phyloP scores from a whole-genome alignment of 2,113 vertebrate species.

The Acanthisitta chloris region DNA sequence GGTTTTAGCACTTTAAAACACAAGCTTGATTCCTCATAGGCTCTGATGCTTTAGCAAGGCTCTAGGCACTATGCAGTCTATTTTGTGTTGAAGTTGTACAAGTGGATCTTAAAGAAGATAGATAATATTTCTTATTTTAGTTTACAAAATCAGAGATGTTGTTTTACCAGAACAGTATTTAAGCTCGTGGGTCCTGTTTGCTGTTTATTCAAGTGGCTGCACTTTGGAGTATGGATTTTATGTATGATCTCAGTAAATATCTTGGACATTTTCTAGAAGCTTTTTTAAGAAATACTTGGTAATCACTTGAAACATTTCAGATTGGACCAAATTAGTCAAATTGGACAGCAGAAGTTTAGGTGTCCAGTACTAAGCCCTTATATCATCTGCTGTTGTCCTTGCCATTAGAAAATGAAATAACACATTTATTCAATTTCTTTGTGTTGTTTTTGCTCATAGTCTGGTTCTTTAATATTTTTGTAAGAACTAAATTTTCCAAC shows the following conservation, averaged over 20 bases:
- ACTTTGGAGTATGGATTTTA: not conserved
- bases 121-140: not conserved
- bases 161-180: not conserved
- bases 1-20: not conserved
- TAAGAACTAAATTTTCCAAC: not conserved
- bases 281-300: not conserved
- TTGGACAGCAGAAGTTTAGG: not conserved
- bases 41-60: not conserved
- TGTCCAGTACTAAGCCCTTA: not conserved
- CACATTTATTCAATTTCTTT: not conserved
- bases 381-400: not conserved
- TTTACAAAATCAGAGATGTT: not conserved
- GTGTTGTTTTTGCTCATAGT: not conserved
- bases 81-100: not conserved
- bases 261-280: not conserved
- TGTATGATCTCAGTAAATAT: not conserved
- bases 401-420: not conserved
- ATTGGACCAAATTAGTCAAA: not conserved
- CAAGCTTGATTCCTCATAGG: not conserved
- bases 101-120: not conserved
- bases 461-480: not conserved
- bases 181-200: not conserved
- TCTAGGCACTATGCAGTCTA: not conserved
- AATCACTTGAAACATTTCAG: not conserved
- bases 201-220: not conserved